Percentiles rank a stretch among this genome's conserved stretches.
Evolutionary conservation across 1,140 invertebrate species (phyloP).

Genomic region (Antheraea mylitta): DNA sequence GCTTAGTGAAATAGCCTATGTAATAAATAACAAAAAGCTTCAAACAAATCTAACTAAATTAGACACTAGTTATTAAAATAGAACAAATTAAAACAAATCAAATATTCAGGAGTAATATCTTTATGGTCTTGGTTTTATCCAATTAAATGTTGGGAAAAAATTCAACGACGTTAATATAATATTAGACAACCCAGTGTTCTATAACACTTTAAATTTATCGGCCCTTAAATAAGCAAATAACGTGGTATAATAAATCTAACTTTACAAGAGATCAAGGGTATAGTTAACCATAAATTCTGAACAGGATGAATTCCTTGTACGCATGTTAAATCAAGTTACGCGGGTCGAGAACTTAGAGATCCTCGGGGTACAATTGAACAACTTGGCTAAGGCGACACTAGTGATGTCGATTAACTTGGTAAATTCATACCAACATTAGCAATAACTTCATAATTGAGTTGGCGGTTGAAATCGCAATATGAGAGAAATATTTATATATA

Average conservation of each 20-base stretch:
- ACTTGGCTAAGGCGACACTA: background rate
- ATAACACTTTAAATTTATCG: background rate
- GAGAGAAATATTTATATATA: too few relatives aligned
- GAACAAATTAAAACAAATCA: too few relatives aligned
- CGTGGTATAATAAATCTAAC: background rate
- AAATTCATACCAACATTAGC: background rate
- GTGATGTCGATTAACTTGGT: background rate
- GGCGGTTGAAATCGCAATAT: too few relatives aligned
- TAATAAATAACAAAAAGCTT: too few relatives aligned
- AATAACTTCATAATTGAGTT: background rate
- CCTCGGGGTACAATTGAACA: conserved; percentile 6
- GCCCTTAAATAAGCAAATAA: background rate
- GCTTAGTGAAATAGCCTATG: too few relatives aligned
- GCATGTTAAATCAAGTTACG: conserved; percentile 9
- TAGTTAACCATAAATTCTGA: conserved; percentile 1
- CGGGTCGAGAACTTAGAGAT: background rate
- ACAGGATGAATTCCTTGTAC: conserved; percentile 4
- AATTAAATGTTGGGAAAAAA: too few relatives aligned
- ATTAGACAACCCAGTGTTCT: too few relatives aligned
- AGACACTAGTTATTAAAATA: too few relatives aligned
- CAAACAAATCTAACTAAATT: too few relatives aligned
- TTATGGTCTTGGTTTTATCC: too few relatives aligned
- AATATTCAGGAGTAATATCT: too few relatives aligned
- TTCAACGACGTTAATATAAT: too few relatives aligned
- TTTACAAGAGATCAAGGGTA: background rate